These are phyloP conservation scores for Stegostoma tigrinum DNA, from an alignment of 2,113 vertebrate genomes.

Conservation along the genomic window DNA sequence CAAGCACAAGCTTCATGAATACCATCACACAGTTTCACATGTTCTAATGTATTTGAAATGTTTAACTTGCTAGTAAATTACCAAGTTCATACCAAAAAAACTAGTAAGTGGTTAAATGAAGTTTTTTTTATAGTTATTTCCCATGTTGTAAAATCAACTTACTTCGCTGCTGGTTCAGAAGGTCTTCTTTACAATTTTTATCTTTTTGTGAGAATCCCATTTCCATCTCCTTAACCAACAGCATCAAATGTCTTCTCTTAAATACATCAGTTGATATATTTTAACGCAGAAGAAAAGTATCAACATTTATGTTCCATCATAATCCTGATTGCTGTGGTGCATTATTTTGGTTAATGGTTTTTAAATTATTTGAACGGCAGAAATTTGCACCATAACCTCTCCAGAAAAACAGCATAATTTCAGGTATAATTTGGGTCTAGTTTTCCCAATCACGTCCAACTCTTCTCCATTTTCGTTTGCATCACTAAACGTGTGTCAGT, in stretches of 20 bases:
- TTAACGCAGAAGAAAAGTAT: not conserved
- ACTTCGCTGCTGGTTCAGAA: too few relatives aligned
- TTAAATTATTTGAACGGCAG: not conserved
- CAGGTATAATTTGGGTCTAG: not conserved
- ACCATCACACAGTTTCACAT: not conserved
- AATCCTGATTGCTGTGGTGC: not conserved
- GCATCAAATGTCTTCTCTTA: too few relatives aligned
- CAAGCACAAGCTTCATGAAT: not conserved
- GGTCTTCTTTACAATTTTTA: too few relatives aligned
- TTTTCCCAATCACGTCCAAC: not conserved
- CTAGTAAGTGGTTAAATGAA: not conserved
- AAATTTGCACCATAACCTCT: not conserved
- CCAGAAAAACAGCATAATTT: not conserved
- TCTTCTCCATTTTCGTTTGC: not conserved
- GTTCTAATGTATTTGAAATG: too few relatives aligned
- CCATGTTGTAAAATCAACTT: not conserved
- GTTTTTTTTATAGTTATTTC: not conserved
- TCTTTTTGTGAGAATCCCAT: too few relatives aligned
- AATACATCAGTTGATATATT: too few relatives aligned
- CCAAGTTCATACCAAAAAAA: not conserved
- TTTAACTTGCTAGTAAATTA: not conserved
- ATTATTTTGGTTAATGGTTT: not conserved
- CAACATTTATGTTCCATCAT: not conserved
- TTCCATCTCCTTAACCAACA: too few relatives aligned
- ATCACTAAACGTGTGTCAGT: not conserved